phyloP scores from a whole-genome alignment of 1,140 invertebrate species.

The Heterodera schachtii region DNA sequence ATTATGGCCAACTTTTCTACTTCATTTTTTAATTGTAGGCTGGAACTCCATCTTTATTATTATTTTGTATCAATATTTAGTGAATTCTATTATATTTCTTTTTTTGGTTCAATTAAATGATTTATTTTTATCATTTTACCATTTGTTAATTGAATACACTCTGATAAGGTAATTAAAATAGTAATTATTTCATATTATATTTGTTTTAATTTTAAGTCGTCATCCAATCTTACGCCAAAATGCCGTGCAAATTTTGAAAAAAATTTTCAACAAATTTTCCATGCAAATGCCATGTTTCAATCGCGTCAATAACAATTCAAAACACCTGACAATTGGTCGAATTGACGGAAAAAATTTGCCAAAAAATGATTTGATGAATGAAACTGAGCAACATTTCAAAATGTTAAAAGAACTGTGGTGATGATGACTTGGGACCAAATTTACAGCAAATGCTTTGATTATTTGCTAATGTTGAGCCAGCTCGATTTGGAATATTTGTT shows the following conservation, averaged over 20 bases:
- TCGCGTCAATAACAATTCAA: neutral
- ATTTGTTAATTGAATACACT: neutral
- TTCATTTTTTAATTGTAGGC: conserved; percentile 10
- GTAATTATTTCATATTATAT: neutral
- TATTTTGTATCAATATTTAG: neutral
- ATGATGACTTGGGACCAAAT: neutral
- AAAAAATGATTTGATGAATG: neutral
- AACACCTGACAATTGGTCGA: neutral
- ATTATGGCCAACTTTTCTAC: conserved; percentile 9
- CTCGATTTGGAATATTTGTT: too few species aligned
- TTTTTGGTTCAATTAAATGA: too few species aligned
- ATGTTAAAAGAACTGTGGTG: neutral
- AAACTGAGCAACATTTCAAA: neutral
- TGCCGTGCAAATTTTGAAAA: neutral
- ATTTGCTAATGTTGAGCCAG: too few species aligned
- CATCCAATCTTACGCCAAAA: neutral
- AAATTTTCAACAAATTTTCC: neutral
- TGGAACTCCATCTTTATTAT: neutral
- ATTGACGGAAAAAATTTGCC: neutral
- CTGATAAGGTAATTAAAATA: neutral
- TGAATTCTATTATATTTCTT: too few species aligned
- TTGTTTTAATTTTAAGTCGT: neutral
- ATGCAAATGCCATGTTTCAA: neutral
- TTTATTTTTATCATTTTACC: neutral
- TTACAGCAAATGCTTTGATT: too few species aligned